These are phyloP conservation scores for Tethea ocularis DNA, from an alignment of 2,888 invertebrate genomes.

Conservation along the genomic window DNA sequence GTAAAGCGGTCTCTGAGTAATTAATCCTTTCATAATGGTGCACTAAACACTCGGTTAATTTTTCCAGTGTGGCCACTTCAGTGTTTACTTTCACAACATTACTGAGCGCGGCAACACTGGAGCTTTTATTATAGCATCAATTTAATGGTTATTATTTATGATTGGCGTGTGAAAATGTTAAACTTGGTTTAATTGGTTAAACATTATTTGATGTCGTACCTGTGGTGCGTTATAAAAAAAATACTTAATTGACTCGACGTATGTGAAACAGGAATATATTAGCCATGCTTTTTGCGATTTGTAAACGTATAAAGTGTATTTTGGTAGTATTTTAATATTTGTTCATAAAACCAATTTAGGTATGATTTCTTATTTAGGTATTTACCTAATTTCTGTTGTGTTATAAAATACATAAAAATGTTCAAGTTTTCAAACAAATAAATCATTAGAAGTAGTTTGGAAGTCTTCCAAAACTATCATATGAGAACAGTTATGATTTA, in stretches of 20 bases:
- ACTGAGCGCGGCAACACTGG: slow-evolving; percentile 48
- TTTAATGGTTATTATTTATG: slow-evolving; percentile 68
- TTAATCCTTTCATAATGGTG: slow-evolving; percentile 70
- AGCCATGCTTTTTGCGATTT: slow-evolving; percentile 24
- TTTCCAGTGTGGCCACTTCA: slow-evolving; percentile 47
- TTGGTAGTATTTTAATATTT: slow-evolving; percentile 7
- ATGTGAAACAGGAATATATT: slow-evolving; percentile 23
- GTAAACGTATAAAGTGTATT: slow-evolving; percentile 11
- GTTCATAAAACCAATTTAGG: background rate
- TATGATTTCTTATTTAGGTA: too few relatives aligned
- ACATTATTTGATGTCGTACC: slow-evolving; percentile 40
- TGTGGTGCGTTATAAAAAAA: slow-evolving; percentile 22
- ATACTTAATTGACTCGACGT: slow-evolving; percentile 38
- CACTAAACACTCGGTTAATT: slow-evolving; percentile 49
- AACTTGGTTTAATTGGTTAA: slow-evolving; percentile 53
- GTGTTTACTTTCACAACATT: slow-evolving; percentile 57
- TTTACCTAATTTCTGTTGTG: slow-evolving; percentile 26
- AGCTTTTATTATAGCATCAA: slow-evolving; percentile 58
- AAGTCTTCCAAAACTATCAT: slow-evolving; percentile 45
- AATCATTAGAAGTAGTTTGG: slow-evolving; percentile 50
- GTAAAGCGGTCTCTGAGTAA: slow-evolving; percentile 58
- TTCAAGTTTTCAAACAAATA: slow-evolving; percentile 38
- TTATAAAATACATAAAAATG: slow-evolving; percentile 35
- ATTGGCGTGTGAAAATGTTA: slow-evolving; percentile 69
- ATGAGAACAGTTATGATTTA: slow-evolving; percentile 37